Base-by-base conservation (phyloP, 2,113 vertebrate species). In the Epinephelus fuscoguttatus region DNA sequence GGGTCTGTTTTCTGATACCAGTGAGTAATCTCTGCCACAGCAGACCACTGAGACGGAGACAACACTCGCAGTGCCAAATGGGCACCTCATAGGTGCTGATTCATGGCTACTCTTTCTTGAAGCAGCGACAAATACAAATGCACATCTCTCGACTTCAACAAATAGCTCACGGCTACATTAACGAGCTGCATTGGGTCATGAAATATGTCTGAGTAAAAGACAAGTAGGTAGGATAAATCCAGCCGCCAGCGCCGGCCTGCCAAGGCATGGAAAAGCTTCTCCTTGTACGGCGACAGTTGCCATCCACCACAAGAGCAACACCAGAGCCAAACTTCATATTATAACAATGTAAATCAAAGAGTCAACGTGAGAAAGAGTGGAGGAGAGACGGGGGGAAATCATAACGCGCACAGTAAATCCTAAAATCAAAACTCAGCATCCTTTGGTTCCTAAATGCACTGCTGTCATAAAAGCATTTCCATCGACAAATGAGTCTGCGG, bases 401-500 rank as follows among this genome's bases (percentile, higher is more conserved):
- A 88, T 89, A 95, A 92, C 84, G 87, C 64, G 82, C 93, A 93
- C 75, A 60, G 92, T 95, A 94, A 82, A 85, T 94, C 87, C 93
- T 78, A 94, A 96, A 93, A 96, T 96, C 95, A 91, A 86, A 92
- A 95, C 90, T 95, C 94, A 96, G 94, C 92, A 93, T 95, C 96
- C 91, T 94, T 88, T 91, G 94, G 59, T 93, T 95, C 92, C 92
- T 92, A 96, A 96, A 95, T 92, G 92, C 92, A 94, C 94, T 84
- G 95, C 95, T 97, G 97, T 95, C 96, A 96, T 92, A 96, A 96
- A 95, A 96, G 93, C 82, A 80, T 96, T 96, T 96, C 97, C 96
- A 96, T 98, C 97, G 97, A 97, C 97, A 96, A 97, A 96, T 96
- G 97, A 96, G 95, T 96, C 96, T 95, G 94, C 93, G 92, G 96